Conservation (phyloP, 2,113 vertebrate species). For the Anseranas semipalmata region DNA sequence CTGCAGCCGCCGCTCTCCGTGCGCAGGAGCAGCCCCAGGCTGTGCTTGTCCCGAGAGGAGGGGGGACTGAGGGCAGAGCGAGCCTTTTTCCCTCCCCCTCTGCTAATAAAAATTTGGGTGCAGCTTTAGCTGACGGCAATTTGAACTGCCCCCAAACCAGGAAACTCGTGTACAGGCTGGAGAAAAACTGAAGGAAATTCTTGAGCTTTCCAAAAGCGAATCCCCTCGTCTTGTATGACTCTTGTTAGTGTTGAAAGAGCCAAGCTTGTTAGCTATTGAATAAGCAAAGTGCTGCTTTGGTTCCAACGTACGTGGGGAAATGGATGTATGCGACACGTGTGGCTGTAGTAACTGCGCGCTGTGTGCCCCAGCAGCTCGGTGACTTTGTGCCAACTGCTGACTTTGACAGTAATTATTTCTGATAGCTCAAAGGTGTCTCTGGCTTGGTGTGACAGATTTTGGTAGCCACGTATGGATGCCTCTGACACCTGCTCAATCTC, state of each 20-base stretch:
- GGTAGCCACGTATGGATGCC: background rate
- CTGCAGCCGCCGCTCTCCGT: background rate
- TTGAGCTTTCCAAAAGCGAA: background rate
- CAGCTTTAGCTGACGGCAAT: background rate
- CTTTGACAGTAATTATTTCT: constrained; percentile 21
- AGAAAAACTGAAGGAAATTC: background rate
- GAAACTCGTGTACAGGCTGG: background rate
- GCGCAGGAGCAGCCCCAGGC: background rate
- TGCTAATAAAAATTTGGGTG: background rate
- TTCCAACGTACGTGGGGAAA: background rate
- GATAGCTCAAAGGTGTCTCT: constrained; percentile 9
- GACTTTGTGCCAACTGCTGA: background rate
- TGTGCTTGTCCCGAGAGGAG: background rate
- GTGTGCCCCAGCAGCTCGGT: fast-evolving
- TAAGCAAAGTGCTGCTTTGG: background rate
- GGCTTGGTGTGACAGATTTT: background rate
- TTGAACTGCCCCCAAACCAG: background rate
- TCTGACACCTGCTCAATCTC: background rate
- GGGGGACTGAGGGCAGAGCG: background rate
- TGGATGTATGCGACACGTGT: background rate
- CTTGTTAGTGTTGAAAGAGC: background rate
- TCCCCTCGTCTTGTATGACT: background rate
- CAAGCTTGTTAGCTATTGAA: background rate
- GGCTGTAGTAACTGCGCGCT: background rate
- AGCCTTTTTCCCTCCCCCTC: background rate